Base-by-base conservation (phyloP, 2,113 vertebrate species). In the Gila orcuttii region DNA sequence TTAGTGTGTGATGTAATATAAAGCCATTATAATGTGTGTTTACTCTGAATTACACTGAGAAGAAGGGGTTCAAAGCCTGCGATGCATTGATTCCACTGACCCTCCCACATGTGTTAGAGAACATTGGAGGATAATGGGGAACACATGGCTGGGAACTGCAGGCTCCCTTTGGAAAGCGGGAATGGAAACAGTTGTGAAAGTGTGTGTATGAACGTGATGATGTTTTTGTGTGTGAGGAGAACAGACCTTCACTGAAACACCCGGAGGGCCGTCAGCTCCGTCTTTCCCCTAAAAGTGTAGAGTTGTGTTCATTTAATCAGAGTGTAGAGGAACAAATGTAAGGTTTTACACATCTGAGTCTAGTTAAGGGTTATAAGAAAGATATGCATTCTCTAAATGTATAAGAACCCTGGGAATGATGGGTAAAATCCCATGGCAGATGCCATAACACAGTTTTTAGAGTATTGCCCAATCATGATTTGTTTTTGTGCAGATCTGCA, bases 161-260 rank as follows among this genome's bases (percentile, higher is more conserved):
- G 28, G 52, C 64, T 82, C 86, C 39, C 82, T 84, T 80, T 80
- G 68, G 52, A 74, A 57, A 60, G 6, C 17, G 55, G 33, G 45
- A 86, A 87, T 60, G 74, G 85, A 89, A 87, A 75, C 86, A 55
- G 76, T 83, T 79, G 25, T 50, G 19, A 8, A 52, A n/a, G 55
- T 10, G 57, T 76, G 57, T 66, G 50, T 81, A 17, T 62, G 7
- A 5, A n/a, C 13, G 11, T 86, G 21, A 57, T 57, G 19, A 57
- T 55, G 52, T 19, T 13, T 50, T n/a, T 42, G 59, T 33, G 62
- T 47, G 66, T 42, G 36, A 36, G 4, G 84, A 36, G 19, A 71
- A 84, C 91, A 45, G 39, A 96, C 96, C 94, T 96, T 95, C 83
- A 80, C 92, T 81, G 93, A 92, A n/a, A 88, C 74, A 84, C 95